phyloP scores from a whole-genome alignment of 2,797 vertebrate species.

The Enteromius unitaeniatus region DNA sequence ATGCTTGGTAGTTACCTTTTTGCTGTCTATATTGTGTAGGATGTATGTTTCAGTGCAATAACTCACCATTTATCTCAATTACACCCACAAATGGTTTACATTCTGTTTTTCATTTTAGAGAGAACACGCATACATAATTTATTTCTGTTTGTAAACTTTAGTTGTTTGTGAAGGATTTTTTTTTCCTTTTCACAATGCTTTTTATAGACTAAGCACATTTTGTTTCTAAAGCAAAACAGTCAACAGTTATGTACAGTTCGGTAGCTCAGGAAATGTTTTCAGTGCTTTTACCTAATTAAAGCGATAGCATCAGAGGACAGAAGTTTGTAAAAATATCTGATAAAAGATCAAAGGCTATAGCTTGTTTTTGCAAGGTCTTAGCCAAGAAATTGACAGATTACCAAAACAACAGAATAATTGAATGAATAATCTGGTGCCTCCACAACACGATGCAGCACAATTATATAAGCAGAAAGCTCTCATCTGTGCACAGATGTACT shows the following conservation, averaged over 20 bases:
- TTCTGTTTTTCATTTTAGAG: neutral
- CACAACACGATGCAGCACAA: neutral
- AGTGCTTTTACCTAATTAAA: conserved; percentile 36
- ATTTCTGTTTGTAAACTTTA: neutral
- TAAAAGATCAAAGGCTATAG: conserved; percentile 44
- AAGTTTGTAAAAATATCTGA: conserved; percentile 27
- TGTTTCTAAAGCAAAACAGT: conserved; percentile 6
- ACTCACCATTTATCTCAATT: neutral
- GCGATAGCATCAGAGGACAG: conserved; percentile 31
- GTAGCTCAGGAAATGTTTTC: conserved; percentile 33
- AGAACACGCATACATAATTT: neutral
- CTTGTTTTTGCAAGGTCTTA: conserved; percentile 16
- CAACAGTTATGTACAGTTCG: neutral
- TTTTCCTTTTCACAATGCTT: neutral
- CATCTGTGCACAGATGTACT: neutral
- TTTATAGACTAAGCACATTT: neutral
- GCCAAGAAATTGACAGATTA: conserved; percentile 6
- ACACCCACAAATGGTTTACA: neutral
- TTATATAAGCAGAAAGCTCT: neutral
- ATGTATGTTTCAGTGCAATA: neutral
- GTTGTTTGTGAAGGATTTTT: neutral
- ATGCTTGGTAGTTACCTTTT: neutral
- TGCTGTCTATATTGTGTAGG: neutral
- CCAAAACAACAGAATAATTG: conserved; percentile 1
- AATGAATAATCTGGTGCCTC: neutral